These are phyloP conservation scores for Ganaspis sp. DNA, from an alignment of 1,140 invertebrate species.

Conservation along the genomic window DNA sequence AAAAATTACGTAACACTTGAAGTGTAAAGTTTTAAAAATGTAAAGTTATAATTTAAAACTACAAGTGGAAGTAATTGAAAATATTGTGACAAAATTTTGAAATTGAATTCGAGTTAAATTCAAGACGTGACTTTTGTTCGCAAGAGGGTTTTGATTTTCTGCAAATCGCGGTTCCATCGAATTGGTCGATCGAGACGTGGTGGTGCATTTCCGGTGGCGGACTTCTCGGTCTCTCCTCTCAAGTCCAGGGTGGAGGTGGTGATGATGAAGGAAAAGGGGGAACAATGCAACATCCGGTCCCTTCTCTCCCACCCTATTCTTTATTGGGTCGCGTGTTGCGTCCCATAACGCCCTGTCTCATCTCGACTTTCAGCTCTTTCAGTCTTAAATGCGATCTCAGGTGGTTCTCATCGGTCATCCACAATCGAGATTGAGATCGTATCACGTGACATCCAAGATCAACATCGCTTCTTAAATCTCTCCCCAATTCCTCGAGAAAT, in stretches of 20 bases:
- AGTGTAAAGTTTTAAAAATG: too few species aligned
- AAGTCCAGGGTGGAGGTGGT: not conserved
- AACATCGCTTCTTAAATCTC: not conserved
- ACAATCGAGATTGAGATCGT: conserved; percentile 9
- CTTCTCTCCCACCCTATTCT: conserved; percentile 58
- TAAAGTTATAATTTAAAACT: too few species aligned
- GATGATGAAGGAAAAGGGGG: conserved; percentile 46
- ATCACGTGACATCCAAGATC: not conserved
- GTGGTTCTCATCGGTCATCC: conserved; percentile 47
- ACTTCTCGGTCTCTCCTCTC: conserved; percentile 33
- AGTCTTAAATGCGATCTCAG: conserved; percentile 49
- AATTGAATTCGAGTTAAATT: too few species aligned
- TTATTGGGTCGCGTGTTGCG: conserved; percentile 54
- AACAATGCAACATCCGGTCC: conserved; percentile 71
- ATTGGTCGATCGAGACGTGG: conserved; percentile 21
- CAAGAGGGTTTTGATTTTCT: not conserved
- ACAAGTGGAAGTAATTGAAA: too few species aligned
- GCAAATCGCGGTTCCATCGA: conserved; percentile 11
- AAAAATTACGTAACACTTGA: too few species aligned
- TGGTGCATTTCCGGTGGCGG: conserved; percentile 56
- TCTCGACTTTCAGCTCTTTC: conserved; percentile 49
- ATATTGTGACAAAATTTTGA: too few species aligned
- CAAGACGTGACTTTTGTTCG: not conserved
- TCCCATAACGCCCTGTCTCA: conserved; percentile 55
- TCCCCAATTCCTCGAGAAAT: not conserved